phyloP scores from a whole-genome alignment of 2,113 vertebrate genomes.

The Protobothrops flavoviridis region DNA sequence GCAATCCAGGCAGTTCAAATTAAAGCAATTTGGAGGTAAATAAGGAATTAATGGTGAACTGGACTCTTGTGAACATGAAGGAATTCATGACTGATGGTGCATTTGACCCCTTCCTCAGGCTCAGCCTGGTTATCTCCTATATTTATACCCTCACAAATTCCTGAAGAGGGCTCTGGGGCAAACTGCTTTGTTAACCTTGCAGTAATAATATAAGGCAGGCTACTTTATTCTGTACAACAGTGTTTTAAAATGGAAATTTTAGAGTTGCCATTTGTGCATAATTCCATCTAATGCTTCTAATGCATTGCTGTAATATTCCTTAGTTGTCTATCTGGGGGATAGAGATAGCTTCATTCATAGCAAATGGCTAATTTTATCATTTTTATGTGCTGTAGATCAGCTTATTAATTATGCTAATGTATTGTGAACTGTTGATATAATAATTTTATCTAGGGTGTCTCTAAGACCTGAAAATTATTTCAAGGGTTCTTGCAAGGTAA shows the following conservation, averaged over 20 bases:
- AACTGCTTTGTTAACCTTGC: neutral
- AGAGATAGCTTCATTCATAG: neutral
- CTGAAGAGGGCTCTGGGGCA: neutral
- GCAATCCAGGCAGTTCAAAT: neutral
- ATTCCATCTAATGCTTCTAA: neutral
- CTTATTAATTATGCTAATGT: neutral
- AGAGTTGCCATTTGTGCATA: neutral
- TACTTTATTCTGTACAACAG: neutral
- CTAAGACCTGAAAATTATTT: neutral
- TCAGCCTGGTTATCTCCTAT: neutral
- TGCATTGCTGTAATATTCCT: neutral
- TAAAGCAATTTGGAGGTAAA: neutral
- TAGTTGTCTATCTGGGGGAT: neutral
- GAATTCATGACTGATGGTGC: neutral
- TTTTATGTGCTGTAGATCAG: neutral
- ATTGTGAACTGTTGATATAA: neutral
- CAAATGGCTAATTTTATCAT: neutral
- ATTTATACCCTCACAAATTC: neutral
- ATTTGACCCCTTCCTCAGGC: neutral
- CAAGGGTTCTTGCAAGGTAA: neutral
- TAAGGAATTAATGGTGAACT: neutral
- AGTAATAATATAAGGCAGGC: neutral
- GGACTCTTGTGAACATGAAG: neutral
- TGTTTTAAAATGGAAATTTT: neutral
- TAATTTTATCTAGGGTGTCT: neutral